Evolutionary conservation across 2,797 vertebrate species (phyloP), one percentile per base, ranked within the genome.

Genomic region (Aselliscus stoliczkanus): DNA sequence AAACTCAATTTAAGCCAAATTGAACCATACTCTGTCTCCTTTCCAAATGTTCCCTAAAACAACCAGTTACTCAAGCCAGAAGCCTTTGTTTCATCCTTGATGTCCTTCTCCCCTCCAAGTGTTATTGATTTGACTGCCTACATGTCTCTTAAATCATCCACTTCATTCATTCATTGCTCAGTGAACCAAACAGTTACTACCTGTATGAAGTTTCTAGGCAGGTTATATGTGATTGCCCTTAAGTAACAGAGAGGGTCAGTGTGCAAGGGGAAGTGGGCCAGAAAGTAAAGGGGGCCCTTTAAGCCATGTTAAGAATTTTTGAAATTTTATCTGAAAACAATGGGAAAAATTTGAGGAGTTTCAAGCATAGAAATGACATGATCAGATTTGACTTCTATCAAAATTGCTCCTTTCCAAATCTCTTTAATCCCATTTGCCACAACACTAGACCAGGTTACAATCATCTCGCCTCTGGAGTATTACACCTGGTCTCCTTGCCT

Each of bases 251-350:
- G 14, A 60, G 4, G 17, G 67, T 18, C 29, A 44, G 47, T 2
- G 1, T 25, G 3, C 21, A 20, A 52, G 77, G 12, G 76, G 9
- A 25, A 50, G 17, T 1, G 20, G 5, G 13, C 23, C 23, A 56
- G 60, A 72, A 18, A 23, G 8, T 2, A 12, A 75, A 72, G 83
- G 2, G 83, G 1, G 13, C 67, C 20, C 69, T 79, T 65, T 56
- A 77, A 52, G 25, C 3, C 47, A 29, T 2, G 29, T 60, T 52
- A 50, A 67, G 17, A 58, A 65, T 85, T 93, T 93, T 88, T 94
- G 77, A 82, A 85, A 86, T 80, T 82, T 79, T 54, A 58, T 90
- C 47, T 42, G 73, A 97, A 82, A 70, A 84, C 21, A 60, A 62
- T 50, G 7, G 83, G 31, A 25, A 65, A 81, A 90, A 3, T 84